phyloP scores from a whole-genome alignment of 2,113 vertebrate genomes.

The Seriola dumerili region DNA sequence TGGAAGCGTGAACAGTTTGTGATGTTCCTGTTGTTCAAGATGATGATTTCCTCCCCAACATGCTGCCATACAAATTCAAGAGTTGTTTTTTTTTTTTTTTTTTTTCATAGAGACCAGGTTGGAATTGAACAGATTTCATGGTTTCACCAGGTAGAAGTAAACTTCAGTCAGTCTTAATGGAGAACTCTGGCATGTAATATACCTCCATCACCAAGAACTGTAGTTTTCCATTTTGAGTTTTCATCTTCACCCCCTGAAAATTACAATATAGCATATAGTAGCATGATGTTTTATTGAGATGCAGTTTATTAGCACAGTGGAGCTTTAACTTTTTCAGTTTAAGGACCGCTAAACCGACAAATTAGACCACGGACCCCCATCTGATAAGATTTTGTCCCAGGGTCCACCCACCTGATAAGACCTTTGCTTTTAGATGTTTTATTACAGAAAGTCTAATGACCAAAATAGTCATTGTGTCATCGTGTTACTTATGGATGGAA shows the following conservation, averaged over 20 bases:
- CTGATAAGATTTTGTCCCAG: too few relatives aligned
- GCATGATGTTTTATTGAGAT: too few relatives aligned
- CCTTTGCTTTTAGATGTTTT: too few relatives aligned
- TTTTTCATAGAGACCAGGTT: background rate
- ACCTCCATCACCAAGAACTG: background rate
- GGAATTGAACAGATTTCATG: background rate
- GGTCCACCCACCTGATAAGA: too few relatives aligned
- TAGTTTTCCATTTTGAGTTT: background rate
- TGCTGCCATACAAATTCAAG: background rate
- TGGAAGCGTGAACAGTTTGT: background rate
- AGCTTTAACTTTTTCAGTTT: too few relatives aligned
- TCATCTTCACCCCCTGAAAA: background rate
- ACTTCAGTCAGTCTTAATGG: background rate
- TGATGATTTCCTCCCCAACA: background rate
- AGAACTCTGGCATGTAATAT: background rate
- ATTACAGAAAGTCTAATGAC: too few relatives aligned
- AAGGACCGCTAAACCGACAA: too few relatives aligned
- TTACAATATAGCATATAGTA: background rate
- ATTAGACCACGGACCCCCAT: too few relatives aligned
- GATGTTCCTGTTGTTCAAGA: background rate
- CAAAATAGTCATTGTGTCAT: too few relatives aligned
- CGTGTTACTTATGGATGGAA: too few relatives aligned
- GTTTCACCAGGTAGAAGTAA: background rate
- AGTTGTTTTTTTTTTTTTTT: background rate
- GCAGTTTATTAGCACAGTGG: too few relatives aligned